Conservation (phyloP, 2,888 invertebrate genomes). For the Ecdyonurus torrentis region DNA sequence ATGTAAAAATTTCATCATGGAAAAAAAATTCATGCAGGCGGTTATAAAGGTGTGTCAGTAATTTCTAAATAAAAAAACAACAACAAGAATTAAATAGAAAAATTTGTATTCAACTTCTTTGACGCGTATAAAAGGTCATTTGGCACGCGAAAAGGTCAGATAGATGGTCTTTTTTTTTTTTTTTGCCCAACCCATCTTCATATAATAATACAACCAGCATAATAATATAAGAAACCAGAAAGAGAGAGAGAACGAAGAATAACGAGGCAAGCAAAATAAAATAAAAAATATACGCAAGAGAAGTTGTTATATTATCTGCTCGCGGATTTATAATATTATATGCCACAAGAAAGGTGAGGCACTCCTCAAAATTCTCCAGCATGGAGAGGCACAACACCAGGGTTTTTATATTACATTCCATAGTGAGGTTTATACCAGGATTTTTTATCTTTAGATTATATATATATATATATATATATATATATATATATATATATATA, state of each 20-base stretch:
- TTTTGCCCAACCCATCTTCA: background rate
- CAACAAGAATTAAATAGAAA: background rate
- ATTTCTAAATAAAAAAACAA: background rate
- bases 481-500: no score
- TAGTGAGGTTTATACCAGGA: background rate
- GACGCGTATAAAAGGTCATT: background rate
- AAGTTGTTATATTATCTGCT: background rate
- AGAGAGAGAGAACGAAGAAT: background rate
- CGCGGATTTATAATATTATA: background rate
- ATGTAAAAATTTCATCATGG: background rate
- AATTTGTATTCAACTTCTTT: background rate
- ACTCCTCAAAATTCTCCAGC: background rate
- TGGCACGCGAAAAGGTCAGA: background rate
- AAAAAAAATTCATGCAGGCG: background rate
- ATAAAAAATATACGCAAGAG: background rate
- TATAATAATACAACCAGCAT: background rate
- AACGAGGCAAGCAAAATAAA: background rate
- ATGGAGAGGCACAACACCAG: background rate
- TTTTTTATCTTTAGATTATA: no score
- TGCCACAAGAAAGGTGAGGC: background rate
- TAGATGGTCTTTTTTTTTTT: no score
- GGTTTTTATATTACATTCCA: background rate
- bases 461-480: no score
- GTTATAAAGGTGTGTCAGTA: background rate
- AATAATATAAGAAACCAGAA: background rate